Evolutionary conservation across 2,797 vertebrate species (phyloP), one percentile per base, ranked within the genome.

Genomic region (Garrulus glandarius): DNA sequence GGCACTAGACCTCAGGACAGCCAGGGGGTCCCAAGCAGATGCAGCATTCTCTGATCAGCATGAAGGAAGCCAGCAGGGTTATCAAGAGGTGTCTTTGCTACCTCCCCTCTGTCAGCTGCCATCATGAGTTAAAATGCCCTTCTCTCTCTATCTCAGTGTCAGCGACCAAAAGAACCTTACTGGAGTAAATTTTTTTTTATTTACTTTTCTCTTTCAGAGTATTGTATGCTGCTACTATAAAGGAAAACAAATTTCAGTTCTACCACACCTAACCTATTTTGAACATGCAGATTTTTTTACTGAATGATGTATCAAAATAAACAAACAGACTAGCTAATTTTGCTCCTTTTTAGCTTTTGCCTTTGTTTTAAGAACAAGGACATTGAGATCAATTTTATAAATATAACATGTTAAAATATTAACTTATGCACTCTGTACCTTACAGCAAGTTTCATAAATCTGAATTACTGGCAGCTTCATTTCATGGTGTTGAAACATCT

Each of bases 391-490:
- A 89, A 34, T 67, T 92, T 91, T 75, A 89, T 72, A 57, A 83
- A 82, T 7, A 34, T 56, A 92, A 21, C 14, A 34, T 3, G 3
- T 12, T 61, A 88, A 92, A 89, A 68, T 84, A 89, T 67, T 69
- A 91, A 15, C 27, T 70, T 93, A 75, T 85, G 44, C 14, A 5
- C 32, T 56, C 37, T 55, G 34, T 53, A 57, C 14, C 36, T 76
- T 91, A 64, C 19, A 74, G 64, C 1, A 75, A 63, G 34, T 84
- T 92, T 70, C 78, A 93, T 91, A 93, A 94, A 97, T 94, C 75
- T 89, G 39, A 93, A 87, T 92, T 89, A 21, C 56, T 92, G 69
- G 75, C 65, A 96, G 65, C n/a, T 88, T 95, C 78, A 89, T 81
- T 94, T 94, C 84, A 77, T 68, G 76, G 46, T 86, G 34, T 29